phyloP scores from a whole-genome alignment of 1,140 invertebrate species.

The Drosophila cardini region DNA sequence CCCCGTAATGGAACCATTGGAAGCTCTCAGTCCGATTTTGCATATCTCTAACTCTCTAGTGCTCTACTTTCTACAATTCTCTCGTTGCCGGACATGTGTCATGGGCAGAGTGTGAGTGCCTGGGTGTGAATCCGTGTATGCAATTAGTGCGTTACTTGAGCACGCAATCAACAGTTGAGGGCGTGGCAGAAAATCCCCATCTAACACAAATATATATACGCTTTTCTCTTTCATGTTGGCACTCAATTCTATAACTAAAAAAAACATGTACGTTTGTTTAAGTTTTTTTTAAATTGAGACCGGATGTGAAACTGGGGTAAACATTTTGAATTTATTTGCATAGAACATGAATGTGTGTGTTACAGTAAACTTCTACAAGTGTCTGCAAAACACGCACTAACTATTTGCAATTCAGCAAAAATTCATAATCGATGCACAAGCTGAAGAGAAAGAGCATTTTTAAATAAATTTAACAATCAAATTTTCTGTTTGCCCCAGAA shows the following conservation, averaged over 20 bases:
- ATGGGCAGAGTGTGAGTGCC: conserved; percentile 10
- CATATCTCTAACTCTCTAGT: conserved; percentile 12
- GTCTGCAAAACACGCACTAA: not conserved
- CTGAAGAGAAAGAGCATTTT: not conserved
- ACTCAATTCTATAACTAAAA: not conserved
- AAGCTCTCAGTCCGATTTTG: conserved; percentile 3
- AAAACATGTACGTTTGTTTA: conserved; percentile 6
- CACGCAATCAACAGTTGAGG: conserved; percentile 47
- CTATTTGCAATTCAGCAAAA: conserved; percentile 7
- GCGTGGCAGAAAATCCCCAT: conserved; percentile 11
- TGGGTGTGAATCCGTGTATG: conserved; percentile 42
- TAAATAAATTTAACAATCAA: not conserved
- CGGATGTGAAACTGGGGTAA: conserved; percentile 16
- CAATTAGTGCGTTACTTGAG: conserved; percentile 69
- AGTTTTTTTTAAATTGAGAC: conserved; percentile 1
- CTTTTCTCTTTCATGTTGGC: conserved; percentile 1
- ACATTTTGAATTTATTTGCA: conserved; percentile 15
- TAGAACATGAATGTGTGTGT: not conserved
- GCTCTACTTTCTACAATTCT: conserved; percentile 69
- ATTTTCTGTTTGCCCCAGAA: not conserved
- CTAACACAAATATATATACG: conserved; percentile 4
- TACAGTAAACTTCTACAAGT: not conserved
- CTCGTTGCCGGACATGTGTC: conserved; percentile 51
- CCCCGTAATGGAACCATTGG: conserved; percentile 32
- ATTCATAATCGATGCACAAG: conserved; percentile 8